Conservation (phyloP, 2,797 vertebrate species). For the Pangasius sanitwongsei region DNA sequence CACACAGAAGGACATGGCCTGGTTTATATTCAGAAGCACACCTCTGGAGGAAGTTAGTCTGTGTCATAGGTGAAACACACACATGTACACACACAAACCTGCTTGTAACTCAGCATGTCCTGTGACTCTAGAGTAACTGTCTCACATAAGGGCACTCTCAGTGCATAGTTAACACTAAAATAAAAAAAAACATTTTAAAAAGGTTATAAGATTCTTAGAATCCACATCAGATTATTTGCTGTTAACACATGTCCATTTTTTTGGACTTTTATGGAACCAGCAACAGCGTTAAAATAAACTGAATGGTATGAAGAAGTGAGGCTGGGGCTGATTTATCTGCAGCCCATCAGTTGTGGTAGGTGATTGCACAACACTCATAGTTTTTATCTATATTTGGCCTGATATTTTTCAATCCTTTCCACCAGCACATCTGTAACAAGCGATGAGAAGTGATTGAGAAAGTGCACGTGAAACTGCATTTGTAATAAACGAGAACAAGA, state of each 20-base stretch:
- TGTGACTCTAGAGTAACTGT: slow-evolving; percentile 11
- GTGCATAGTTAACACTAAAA: not conserved
- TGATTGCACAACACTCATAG: not conserved
- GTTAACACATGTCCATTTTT: not conserved
- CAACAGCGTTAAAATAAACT: not conserved
- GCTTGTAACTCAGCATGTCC: not conserved
- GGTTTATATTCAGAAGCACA: slow-evolving; percentile 40
- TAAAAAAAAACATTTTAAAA: not conserved
- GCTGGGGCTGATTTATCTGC: not conserved
- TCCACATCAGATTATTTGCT: not conserved
- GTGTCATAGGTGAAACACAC: slow-evolving; percentile 37
- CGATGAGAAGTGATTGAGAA: not conserved
- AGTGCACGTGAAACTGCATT: not conserved
- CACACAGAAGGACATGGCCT: slow-evolving; percentile 24
- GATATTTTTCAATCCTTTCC: not conserved
- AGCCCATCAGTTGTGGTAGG: not conserved
- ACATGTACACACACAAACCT: slow-evolving; percentile 13
- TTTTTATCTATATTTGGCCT: not conserved
- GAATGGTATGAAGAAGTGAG: not conserved
- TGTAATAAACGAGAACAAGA: not conserved
- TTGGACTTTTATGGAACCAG: not conserved
- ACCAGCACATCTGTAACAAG: not conserved
- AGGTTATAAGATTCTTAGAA: not conserved
- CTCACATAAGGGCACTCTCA: slow-evolving; percentile 22
- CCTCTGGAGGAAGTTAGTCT: slow-evolving; percentile 35